These are phyloP conservation scores for Acipenser transmontanus DNA, from an alignment of 2,797 vertebrate species.

Conservation along the genomic window DNA sequence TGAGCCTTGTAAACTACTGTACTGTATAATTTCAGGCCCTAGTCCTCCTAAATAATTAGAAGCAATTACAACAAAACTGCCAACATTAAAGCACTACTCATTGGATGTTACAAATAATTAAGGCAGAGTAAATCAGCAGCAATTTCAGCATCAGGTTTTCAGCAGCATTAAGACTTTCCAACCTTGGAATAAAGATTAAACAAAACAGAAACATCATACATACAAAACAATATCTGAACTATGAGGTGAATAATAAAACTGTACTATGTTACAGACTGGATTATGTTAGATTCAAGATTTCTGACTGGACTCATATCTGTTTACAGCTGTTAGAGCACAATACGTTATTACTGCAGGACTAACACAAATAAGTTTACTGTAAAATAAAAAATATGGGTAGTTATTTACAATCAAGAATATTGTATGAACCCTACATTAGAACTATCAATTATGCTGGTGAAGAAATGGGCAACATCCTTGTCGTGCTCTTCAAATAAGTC, in stretches of 20 bases:
- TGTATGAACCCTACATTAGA: too few relatives aligned
- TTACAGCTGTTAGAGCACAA: too few relatives aligned
- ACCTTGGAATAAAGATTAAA: not conserved
- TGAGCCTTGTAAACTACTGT: conserved; percentile 6
- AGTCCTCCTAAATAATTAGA: conserved; percentile 12
- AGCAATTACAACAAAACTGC: conserved; percentile 16
- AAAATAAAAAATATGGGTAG: too few relatives aligned
- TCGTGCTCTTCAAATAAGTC: too few relatives aligned
- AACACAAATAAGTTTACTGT: too few relatives aligned
- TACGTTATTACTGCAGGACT: too few relatives aligned
- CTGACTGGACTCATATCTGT: too few relatives aligned
- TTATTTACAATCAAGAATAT: too few relatives aligned
- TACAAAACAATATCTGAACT: conserved; percentile 13
- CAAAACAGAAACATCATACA: not conserved
- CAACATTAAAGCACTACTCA: conserved; percentile 7
- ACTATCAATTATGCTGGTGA: too few relatives aligned
- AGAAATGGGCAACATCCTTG: too few relatives aligned
- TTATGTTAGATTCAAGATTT: too few relatives aligned
- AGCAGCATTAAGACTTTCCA: not conserved
- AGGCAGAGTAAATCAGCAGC: conserved; percentile 2
- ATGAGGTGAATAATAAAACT: conserved; percentile 44
- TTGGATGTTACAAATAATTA: conserved; percentile 5
- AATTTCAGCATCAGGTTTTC: conserved; percentile 4
- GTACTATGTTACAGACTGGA: conserved; percentile 19
- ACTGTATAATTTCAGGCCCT: conserved; percentile 3